Evolutionary conservation across 2,888 invertebrate genomes (phyloP).

Genomic region (Euzetes globulus): DNA sequence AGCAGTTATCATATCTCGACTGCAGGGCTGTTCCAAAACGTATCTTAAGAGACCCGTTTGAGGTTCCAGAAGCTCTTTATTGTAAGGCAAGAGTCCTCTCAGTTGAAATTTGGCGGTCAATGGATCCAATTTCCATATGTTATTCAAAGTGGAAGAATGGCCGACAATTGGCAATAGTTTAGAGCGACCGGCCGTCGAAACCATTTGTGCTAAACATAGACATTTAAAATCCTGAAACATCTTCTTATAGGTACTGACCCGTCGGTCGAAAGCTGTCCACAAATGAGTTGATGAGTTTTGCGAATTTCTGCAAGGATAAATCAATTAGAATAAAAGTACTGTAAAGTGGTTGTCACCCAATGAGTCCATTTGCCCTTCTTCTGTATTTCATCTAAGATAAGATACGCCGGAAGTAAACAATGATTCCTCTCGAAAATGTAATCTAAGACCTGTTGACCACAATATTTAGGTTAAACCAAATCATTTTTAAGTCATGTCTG

Average conservation of each 20-base stretch:
- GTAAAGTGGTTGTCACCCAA: slow-evolving; percentile 58
- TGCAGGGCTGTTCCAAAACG: slow-evolving; percentile 88
- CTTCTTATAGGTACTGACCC: slow-evolving; percentile 3
- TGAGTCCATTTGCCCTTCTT: slow-evolving; percentile 80
- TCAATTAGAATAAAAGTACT: neutral
- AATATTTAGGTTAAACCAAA: slow-evolving; percentile 6
- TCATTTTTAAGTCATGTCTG: neutral
- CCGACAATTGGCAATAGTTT: slow-evolving; percentile 90
- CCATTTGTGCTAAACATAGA: slow-evolving; percentile 72
- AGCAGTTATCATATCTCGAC: slow-evolving; percentile 88
- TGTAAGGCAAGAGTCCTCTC: slow-evolving; percentile 76
- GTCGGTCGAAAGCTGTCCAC: slow-evolving; percentile 86
- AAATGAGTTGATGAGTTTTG: slow-evolving; percentile 74
- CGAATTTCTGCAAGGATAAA: slow-evolving; percentile 59
- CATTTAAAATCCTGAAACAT: neutral
- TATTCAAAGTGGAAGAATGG: slow-evolving; percentile 78
- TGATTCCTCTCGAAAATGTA: slow-evolving; percentile 87
- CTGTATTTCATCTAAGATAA: slow-evolving; percentile 88
- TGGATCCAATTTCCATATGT: slow-evolving; percentile 88
- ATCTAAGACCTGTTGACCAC: slow-evolving; percentile 57
- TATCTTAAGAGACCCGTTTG: slow-evolving; percentile 79
- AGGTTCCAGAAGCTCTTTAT: slow-evolving; percentile 74
- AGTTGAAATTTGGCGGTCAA: slow-evolving; percentile 63
- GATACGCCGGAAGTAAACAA: slow-evolving; percentile 84
- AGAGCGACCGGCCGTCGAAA: slow-evolving; percentile 73